A percentile compares a stretch with the other conserved stretches of the same genome.
These are phyloP conservation scores for Corythoichthys haematopterus DNA, from an alignment of 2,113 vertebrate species.

Conservation along the genomic window DNA sequence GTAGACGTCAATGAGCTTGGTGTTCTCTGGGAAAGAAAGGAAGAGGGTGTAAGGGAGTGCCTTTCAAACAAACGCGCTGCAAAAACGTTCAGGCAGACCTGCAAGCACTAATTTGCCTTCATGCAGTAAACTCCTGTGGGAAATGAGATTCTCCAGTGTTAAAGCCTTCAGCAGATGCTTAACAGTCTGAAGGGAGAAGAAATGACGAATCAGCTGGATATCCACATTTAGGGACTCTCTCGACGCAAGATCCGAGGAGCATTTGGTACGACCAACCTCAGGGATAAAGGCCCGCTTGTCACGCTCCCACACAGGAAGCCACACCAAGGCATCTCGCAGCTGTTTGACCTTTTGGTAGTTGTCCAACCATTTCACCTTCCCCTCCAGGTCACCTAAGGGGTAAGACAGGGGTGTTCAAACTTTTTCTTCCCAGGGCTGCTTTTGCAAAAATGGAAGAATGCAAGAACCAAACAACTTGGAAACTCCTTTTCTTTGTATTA, in stretches of 20 bases:
- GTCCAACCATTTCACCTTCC: conserved; percentile 91
- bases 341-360: conserved; percentile 87
- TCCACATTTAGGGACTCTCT: not conserved
- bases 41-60: not conserved
- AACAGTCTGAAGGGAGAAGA: conserved; percentile 70
- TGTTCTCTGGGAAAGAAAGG: conserved; percentile 70
- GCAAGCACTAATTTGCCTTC: conserved; percentile 79
- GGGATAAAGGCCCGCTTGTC: conserved; percentile 85
- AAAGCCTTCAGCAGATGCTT: conserved; percentile 83
- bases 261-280: conserved; percentile 69
- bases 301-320: conserved; percentile 87
- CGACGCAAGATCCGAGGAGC: not conserved
- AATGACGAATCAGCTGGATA: not conserved
- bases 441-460: no score
- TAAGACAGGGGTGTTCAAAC: not conserved
- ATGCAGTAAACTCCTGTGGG: conserved; percentile 78
- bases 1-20: conserved; percentile 80
- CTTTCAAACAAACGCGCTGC: not conserved
- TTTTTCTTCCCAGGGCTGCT: no score
- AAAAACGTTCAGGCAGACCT: conserved; percentile 65
- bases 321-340: conserved; percentile 82
- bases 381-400: conserved; percentile 83
- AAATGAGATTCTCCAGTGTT: conserved; percentile 80
- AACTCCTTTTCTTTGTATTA: no score
- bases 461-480: no score